Base-by-base conservation (phyloP, 37 sponge, comb jelly and placozoan species). In the Theonella swinhoei region DNA sequence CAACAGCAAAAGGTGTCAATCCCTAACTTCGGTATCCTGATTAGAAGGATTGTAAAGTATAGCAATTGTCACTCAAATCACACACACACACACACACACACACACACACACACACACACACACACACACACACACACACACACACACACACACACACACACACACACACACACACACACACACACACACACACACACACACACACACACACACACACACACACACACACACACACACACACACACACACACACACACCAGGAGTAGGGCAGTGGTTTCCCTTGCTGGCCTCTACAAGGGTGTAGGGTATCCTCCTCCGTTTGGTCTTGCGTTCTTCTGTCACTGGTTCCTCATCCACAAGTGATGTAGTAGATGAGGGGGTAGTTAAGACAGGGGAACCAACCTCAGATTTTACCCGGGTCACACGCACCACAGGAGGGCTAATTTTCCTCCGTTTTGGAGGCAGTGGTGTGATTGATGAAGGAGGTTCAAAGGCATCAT, bases 201-300 rank as follows among this genome's bases (percentile, higher is more conserved):
- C n/a, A n/a, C n/a, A n/a, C n/a, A n/a, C n/a, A n/a, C n/a, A n/a
- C n/a, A n/a, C n/a, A n/a, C n/a, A n/a, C n/a, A n/a, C n/a, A n/a
- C n/a, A n/a, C n/a, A n/a, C n/a, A n/a, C n/a, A n/a, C n/a, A n/a
- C n/a, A n/a, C n/a, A n/a, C n/a, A n/a, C n/a, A n/a, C n/a, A 47
- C 54, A 17, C 54, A 17, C 54, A 47, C 11, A 17, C 54, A 47
- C 11, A 47, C 54, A 17, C 54, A 47, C 54, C 54, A 11, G 69
- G 80, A 35, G 93, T 93, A 81, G 93, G 93, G 83, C 93, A 93
- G 2, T 31, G 41, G 76, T 82, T 86, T 5, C 89, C 90, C 70
- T 92, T 91, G 42, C 84, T 87, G 14, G 88, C 92, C 88, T 91
- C 92, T 33, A 91, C 92, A 39, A 91, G 72, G 20, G 92, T 87